These are phyloP conservation scores for Ceratoteleas bidentatus DNA, from an alignment of 1,140 invertebrate genomes.

Conservation along the genomic window DNA sequence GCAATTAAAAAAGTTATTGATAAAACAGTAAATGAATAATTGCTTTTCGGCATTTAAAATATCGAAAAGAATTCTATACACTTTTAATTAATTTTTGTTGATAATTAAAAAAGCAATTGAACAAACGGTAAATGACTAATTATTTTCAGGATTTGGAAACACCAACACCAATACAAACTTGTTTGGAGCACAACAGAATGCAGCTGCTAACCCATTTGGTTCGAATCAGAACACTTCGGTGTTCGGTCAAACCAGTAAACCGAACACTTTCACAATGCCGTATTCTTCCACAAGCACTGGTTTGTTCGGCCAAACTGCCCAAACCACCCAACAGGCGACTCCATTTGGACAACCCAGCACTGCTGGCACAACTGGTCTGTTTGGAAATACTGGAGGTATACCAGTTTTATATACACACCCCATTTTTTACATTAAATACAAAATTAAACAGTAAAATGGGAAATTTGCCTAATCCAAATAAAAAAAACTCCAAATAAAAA, in stretches of 20 bases:
- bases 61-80: too few relatives aligned
- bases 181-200: constrained; percentile 79
- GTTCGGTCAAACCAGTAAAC: constrained; percentile 85
- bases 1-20: too few relatives aligned
- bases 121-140: too few relatives aligned
- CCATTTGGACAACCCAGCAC: constrained; percentile 85
- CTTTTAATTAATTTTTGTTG: too few relatives aligned
- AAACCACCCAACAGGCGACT: constrained; percentile 75
- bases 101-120: too few relatives aligned
- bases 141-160: constrained; percentile 75
- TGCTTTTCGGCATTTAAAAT: too few relatives aligned
- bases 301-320: constrained; percentile 83
- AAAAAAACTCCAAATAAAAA: too few relatives aligned
- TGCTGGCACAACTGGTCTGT: constrained; percentile 82
- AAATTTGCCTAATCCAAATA: too few relatives aligned
- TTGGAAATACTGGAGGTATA: constrained; percentile 82
- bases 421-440: too few relatives aligned
- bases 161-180: constrained; percentile 74
- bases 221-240: constrained; percentile 78
- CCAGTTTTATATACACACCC: too few relatives aligned
- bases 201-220: constrained; percentile 79
- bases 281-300: constrained; percentile 80
- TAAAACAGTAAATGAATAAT: too few relatives aligned
- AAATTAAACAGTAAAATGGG: too few relatives aligned
- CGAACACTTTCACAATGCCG: constrained; percentile 80